phyloP scores from a whole-genome alignment of 2,888 invertebrate genomes.

The Microdon myrmicae region DNA sequence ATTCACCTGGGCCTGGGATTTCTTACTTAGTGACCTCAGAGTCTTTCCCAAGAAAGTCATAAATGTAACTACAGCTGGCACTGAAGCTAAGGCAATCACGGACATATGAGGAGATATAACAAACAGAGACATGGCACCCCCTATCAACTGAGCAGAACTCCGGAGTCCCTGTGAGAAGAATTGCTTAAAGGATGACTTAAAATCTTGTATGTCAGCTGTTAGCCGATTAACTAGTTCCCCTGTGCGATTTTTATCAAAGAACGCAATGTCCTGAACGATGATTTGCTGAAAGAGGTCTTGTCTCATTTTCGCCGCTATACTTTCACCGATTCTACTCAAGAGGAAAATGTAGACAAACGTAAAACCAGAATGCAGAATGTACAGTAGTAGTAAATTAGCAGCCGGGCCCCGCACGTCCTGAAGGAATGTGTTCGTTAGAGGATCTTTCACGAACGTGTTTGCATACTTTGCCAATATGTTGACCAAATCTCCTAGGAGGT shows the following conservation, averaged over 20 bases:
- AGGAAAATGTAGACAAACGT: constrained; percentile 91
- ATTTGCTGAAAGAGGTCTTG: constrained; percentile 85
- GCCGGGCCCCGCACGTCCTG: constrained; percentile 63
- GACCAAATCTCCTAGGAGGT: constrained; percentile 82
- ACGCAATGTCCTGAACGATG: constrained; percentile 83
- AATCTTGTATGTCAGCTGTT: constrained; percentile 94
- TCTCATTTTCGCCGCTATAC: constrained; percentile 83
- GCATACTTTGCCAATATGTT: constrained; percentile 77
- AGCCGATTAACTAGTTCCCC: constrained; percentile 92
- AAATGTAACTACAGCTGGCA: constrained; percentile 86
- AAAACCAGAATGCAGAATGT: constrained; percentile 73
- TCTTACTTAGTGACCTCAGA: constrained; percentile 79
- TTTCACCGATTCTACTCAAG: constrained; percentile 88
- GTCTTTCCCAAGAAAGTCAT: constrained; percentile 85
- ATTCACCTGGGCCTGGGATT: constrained; percentile 83
- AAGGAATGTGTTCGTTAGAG: constrained; percentile 62
- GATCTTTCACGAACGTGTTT: constrained; percentile 67
- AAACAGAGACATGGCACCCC: constrained; percentile 70
- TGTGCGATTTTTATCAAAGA: constrained; percentile 90
- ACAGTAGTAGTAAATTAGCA: constrained; percentile 62
- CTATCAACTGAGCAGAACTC: constrained; percentile 83
- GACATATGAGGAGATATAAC: constrained; percentile 93
- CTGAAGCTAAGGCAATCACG: constrained; percentile 80
- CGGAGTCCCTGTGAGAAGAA: constrained; percentile 91
- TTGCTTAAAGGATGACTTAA: constrained; percentile 95